Evolutionary conservation across 2,113 vertebrate species (phyloP).

Genomic region (Coregonus clupeaformis): DNA sequence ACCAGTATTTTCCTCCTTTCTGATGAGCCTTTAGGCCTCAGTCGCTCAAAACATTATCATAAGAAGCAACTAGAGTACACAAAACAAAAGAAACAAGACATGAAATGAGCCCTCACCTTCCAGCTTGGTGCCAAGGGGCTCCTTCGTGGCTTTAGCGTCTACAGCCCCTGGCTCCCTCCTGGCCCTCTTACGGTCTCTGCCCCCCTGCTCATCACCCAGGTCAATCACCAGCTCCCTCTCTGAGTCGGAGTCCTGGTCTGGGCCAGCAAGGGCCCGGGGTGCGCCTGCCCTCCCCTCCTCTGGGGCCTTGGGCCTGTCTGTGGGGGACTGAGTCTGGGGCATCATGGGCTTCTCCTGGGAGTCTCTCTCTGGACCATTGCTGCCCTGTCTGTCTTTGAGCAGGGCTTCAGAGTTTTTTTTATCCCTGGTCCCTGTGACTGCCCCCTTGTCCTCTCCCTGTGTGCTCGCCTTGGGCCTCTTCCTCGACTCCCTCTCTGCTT

Average conservation of each 20-base stretch:
- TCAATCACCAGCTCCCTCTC: constrained; percentile 98
- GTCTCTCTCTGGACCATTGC: constrained; percentile 78
- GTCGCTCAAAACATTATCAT: not conserved
- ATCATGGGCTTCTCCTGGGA: constrained; percentile 76
- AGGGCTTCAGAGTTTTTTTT: constrained; percentile 73
- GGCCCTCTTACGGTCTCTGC: constrained; percentile 80
- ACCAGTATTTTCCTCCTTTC: not conserved
- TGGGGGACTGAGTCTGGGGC: constrained; percentile 68
- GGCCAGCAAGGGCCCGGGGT: constrained; percentile 65
- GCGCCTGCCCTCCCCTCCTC: constrained; percentile 81
- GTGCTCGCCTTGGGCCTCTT: constrained; percentile 71
- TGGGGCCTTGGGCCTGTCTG: constrained; percentile 82
- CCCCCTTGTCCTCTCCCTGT: constrained; percentile 81
- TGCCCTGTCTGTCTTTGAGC: constrained; percentile 77
- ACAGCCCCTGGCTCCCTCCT: constrained; percentile 78
- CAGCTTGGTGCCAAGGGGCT: constrained; percentile 74
- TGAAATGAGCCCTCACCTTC: constrained; percentile 76
- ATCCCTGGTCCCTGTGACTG: constrained; percentile 67
- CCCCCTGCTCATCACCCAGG: constrained; percentile 88
- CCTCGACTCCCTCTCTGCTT: constrained; percentile 38
- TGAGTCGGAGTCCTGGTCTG: constrained; percentile 92
- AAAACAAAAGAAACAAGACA: not conserved
- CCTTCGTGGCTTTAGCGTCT: constrained; percentile 71
- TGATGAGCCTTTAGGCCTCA: not conserved
- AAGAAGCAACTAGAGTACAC: not conserved